These are phyloP conservation scores for Malaclemys terrapin DNA, from an alignment of 2,113 vertebrate species.

Conservation along the genomic window DNA sequence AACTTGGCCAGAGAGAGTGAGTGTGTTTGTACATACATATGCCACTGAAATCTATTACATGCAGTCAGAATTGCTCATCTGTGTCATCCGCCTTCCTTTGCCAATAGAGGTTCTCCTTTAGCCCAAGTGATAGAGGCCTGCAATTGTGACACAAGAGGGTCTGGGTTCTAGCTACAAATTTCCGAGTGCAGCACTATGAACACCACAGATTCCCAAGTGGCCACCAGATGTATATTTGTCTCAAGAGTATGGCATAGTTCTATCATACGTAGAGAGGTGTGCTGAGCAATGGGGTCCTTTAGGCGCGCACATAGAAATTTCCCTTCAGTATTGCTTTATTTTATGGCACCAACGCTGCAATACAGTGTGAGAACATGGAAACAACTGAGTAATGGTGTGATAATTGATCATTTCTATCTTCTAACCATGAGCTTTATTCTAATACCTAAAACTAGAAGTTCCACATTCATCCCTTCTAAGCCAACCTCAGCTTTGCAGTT, in stretches of 20 bases:
- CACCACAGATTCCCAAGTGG: not conserved
- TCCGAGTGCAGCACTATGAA: not conserved
- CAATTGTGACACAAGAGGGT: not conserved
- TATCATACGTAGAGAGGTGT: not conserved
- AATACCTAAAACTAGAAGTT: not conserved
- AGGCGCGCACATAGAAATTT: not conserved
- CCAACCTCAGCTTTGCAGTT: not conserved
- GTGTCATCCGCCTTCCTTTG: not conserved
- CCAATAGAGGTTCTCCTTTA: not conserved
- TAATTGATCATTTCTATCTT: not conserved
- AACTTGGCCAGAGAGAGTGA: not conserved
- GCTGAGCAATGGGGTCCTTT: not conserved
- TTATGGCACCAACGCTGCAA: not conserved
- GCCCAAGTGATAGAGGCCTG: not conserved
- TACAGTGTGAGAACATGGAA: not conserved
- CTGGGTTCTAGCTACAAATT: not conserved
- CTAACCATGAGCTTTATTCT: not conserved
- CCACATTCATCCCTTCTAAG: not conserved
- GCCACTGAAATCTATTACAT: not conserved
- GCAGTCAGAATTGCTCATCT: not conserved
- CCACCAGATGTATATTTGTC: not conserved
- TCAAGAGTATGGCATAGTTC: not conserved
- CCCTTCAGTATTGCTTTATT: not conserved
- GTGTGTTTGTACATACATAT: not conserved
- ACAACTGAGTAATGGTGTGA: not conserved